These are phyloP conservation scores for Amiota minor DNA, from an alignment of 2,888 invertebrate species.

Conservation along the genomic window DNA sequence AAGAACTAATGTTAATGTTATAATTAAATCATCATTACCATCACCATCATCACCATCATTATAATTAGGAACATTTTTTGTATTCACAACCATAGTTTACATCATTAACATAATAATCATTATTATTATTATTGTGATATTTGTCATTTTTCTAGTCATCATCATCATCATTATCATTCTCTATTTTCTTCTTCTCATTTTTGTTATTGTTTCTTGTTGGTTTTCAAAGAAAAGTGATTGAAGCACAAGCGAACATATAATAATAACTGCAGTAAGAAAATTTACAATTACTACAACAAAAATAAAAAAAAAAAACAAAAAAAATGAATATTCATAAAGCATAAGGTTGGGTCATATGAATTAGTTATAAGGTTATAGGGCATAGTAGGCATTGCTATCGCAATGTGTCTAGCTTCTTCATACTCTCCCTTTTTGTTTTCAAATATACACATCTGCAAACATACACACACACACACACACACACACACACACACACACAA, in stretches of 20 bases:
- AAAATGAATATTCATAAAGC: conserved; percentile 17
- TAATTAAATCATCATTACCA: background rate
- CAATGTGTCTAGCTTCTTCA: background rate
- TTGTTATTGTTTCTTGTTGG: no score
- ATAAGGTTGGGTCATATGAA: conserved; percentile 20
- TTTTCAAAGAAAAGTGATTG: background rate
- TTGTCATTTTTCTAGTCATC: no score
- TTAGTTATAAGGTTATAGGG: conserved; percentile 23
- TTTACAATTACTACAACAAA: background rate
- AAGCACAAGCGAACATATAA: background rate
- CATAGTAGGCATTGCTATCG: background rate
- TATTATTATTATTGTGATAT: no score
- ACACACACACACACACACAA: background rate
- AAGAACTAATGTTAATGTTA: no score
- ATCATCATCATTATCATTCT: no score
- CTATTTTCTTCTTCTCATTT: no score
- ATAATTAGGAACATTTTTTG: background rate
- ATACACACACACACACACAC: background rate
- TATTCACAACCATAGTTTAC: background rate
- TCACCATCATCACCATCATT: background rate
- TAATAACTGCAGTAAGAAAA: background rate
- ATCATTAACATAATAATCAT: background rate
- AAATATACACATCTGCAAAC: conserved; percentile 40
- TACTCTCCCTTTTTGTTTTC: conserved; percentile 26
- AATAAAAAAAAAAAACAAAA: background rate